Evolutionary conservation across 2,113 vertebrate species (phyloP).

Genomic region (Brienomyrus brachyistius): DNA sequence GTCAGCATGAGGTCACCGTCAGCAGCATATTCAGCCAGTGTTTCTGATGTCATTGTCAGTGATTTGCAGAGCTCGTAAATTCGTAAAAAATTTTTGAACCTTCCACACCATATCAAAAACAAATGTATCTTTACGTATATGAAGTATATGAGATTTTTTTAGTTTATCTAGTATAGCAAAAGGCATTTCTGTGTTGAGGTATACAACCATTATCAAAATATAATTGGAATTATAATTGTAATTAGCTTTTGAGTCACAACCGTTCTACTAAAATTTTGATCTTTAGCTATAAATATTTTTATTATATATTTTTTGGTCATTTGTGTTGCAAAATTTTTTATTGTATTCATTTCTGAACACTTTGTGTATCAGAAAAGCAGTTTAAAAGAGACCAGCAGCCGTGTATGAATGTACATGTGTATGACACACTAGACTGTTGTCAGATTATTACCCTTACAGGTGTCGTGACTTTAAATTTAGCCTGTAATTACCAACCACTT

Average conservation of each 20-base stretch:
- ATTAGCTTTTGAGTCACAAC: not conserved
- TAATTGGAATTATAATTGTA: not conserved
- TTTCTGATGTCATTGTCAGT: not conserved
- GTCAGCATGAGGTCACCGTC: not conserved
- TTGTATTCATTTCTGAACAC: not conserved
- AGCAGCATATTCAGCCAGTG: not conserved
- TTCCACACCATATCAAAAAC: not conserved
- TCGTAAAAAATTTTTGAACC: not conserved
- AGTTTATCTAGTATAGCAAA: not conserved
- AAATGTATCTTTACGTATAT: not conserved
- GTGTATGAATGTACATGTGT: not conserved
- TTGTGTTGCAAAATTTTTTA: not conserved
- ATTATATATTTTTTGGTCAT: not conserved
- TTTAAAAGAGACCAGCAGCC: not conserved
- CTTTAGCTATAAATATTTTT: not conserved
- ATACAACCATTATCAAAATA: not conserved
- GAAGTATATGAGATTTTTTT: not conserved
- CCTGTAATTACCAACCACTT: slow-evolving; percentile 18
- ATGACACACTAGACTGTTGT: not conserved
- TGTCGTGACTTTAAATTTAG: slow-evolving; percentile 23
- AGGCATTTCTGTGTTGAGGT: not conserved
- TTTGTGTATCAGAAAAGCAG: not conserved
- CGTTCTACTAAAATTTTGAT: not conserved
- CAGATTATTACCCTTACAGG: not conserved
- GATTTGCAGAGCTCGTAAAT: not conserved